Base-by-base conservation (phyloP, 2,113 vertebrate species). In the Mus pahari region DNA sequence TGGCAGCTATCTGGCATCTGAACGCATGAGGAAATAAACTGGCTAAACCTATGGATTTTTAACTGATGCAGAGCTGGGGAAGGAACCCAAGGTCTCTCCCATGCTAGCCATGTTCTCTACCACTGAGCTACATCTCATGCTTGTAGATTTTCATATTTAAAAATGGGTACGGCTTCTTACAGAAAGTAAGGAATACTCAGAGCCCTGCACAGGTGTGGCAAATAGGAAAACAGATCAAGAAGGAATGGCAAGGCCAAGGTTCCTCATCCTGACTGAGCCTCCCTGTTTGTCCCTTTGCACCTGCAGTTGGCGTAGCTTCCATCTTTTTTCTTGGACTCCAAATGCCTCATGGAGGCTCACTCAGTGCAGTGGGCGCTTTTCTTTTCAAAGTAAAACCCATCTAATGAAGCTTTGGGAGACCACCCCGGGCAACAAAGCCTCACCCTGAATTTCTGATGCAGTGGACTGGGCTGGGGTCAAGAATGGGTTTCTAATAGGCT, bases 181-280 rank as follows among this genome's bases (percentile, higher is more conserved):
- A 39, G 13, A 31, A 95, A 26, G 33, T 11, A 17, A 50, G 7
- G 11, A 7, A 36, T 42, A 53, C n/a, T 50, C 53, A 70, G 79
- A 86, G 50, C 42, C 60, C 81, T 33, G 55, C 71, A 39, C 11
- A 2, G n/a, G 13, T 28, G 13, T 24, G 17, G 42, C 24, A 7
- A 8, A 53, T 31, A n/a, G 83, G 86, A 48, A 91, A 60, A 19
- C 48, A 17, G 36, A 20, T n/a, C 31, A 14, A 22, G 58, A 36
- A 42, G 33, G 3, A 1, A 7, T 13, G 26, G 26, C 60, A 1
- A 36, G 5, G 9, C 36, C 14, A 42, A 24, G 42, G 2, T 22
- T 2, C 50, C 9, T 39, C 0, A 0, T 36, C 55, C 64, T 22
- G 36, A 28, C 6, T 48, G 2, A 13, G 24, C 64, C 58, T 20